These are phyloP conservation scores for Pterostichus madidus DNA, from an alignment of 2,888 invertebrate species.

Conservation along the genomic window DNA sequence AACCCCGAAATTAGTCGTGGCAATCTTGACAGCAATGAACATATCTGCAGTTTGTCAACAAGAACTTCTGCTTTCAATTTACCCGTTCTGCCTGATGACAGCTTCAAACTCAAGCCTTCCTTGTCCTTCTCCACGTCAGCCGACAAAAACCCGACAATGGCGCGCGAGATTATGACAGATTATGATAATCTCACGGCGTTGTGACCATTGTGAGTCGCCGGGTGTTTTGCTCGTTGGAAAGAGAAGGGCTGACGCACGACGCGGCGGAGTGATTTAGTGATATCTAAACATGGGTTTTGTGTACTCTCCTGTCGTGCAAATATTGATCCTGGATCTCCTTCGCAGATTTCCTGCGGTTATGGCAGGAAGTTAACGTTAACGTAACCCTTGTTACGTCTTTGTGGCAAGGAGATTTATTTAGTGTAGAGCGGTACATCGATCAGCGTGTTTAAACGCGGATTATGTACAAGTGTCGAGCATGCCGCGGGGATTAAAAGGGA, in stretches of 20 bases:
- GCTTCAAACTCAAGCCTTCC: constrained; percentile 10
- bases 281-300: constrained; percentile 66
- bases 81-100: not conserved
- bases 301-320: constrained; percentile 56
- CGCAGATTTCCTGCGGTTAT: constrained; percentile 42
- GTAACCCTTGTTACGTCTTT: constrained; percentile 19
- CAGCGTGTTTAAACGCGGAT: constrained; percentile 27
- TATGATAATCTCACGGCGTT: constrained; percentile 69
- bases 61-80: constrained; percentile 51
- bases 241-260: not conserved
- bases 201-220: constrained; percentile 49
- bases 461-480: constrained; percentile 22
- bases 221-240: constrained; percentile 48
- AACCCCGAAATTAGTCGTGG: too few species aligned
- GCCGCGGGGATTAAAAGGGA: constrained; percentile 6
- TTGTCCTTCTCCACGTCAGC: constrained; percentile 1
- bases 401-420: constrained; percentile 31
- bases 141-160: constrained; percentile 69
- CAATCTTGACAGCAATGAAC: constrained; percentile 17
- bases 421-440: constrained; percentile 23
- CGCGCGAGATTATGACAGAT: constrained; percentile 69
- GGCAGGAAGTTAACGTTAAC: not conserved
- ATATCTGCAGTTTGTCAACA: constrained; percentile 42
- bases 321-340: constrained; percentile 60
- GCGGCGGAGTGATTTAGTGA: constrained; percentile 63